Evolutionary conservation across 2,888 invertebrate species (phyloP), one percentile per base, ranked within the genome.

Genomic region (Helicoverpa assulta): DNA sequence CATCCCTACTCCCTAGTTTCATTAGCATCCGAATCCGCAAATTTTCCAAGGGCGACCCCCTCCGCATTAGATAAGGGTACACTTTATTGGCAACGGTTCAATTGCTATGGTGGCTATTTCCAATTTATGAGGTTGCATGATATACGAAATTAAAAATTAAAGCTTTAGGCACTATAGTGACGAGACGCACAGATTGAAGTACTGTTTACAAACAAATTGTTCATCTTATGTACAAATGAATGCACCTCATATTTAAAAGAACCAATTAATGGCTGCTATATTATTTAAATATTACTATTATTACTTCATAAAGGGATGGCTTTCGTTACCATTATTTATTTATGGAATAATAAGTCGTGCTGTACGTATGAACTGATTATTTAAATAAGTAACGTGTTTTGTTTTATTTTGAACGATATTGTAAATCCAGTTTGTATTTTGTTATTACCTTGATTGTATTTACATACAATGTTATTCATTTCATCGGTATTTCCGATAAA

Each of bases 61-160:
- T 66, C 57, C 33, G 56, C 60, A 47, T 75, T 63, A 67, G 60
- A 72, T 73, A 72, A 73, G 80, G 76, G 82, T 77, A 75, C 70
- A 70, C 69, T 76, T 70, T 79, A 76, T 76, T 67, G 60, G 52
- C 51, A 56, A 57, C 59, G 56, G 55, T 56, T 58, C 59, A 66
- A 61, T 67, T 67, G 56, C 16, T 68, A 65, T 33, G 58, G 66
- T 71, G 63, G 58, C 57, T 53, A 58, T 59, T 73, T 72, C 5
- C 10, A 67, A 62, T 67, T 67, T 63, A 72, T 65, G 56, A 21
- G 26, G 14, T 59, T 54, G 59, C 53, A 37, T 60, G 26, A 54
- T 52, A n/a, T 37, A 56, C 52, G 26, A 29, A 51, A 75, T 59
- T 75, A 7, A 59, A 70, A 74, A 58, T n/a, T n/a, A 54, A 43